A percentile compares a stretch with the other conserved stretches of the same genome.
phyloP scores from a whole-genome alignment of 2,797 vertebrate genomes.

The Denticeps clupeoides region DNA sequence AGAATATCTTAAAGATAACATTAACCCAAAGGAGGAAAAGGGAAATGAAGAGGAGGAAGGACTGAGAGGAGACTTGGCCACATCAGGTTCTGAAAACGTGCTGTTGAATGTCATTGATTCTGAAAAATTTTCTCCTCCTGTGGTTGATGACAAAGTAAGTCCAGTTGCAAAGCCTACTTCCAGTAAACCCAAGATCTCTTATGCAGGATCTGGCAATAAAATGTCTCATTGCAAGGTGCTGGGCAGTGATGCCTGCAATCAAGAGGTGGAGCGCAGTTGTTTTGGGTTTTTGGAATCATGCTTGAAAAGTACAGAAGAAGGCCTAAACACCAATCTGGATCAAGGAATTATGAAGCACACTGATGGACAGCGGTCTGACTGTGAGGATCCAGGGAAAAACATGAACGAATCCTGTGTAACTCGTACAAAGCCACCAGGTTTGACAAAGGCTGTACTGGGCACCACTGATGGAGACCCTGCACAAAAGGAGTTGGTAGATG shows the following conservation, averaged over 20 bases:
- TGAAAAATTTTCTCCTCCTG: too few species aligned
- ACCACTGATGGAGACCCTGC: constrained; percentile 24
- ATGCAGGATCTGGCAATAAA: too few species aligned
- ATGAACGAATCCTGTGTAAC: constrained; percentile 3
- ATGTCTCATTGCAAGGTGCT: too few species aligned
- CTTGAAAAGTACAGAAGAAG: constrained; percentile 6
- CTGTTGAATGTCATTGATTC: too few species aligned
- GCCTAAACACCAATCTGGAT: constrained; percentile 4
- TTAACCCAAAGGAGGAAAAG: too few species aligned
- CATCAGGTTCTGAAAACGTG: too few species aligned
- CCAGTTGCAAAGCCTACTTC: too few species aligned
- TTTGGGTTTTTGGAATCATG: constrained; percentile 29
- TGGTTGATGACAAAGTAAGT: too few species aligned
- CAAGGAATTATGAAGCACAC: constrained; percentile 15
- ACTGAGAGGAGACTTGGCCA: not conserved
- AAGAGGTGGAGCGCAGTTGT: constrained; percentile 27
- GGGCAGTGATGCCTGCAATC: constrained; percentile 10
- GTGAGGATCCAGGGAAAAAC: constrained; percentile 9
- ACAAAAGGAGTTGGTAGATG: not conserved
- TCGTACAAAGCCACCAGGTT: constrained; percentile 10
- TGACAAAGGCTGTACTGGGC: constrained; percentile 23
- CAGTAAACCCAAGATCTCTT: too few species aligned
- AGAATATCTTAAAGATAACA: too few species aligned
- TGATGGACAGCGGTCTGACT: constrained; percentile 1
- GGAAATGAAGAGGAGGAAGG: too few species aligned